Evolutionary conservation across 2,113 vertebrate genomes (phyloP), one percentile per base, ranked within the genome.

Genomic region (Grantiella picta): DNA sequence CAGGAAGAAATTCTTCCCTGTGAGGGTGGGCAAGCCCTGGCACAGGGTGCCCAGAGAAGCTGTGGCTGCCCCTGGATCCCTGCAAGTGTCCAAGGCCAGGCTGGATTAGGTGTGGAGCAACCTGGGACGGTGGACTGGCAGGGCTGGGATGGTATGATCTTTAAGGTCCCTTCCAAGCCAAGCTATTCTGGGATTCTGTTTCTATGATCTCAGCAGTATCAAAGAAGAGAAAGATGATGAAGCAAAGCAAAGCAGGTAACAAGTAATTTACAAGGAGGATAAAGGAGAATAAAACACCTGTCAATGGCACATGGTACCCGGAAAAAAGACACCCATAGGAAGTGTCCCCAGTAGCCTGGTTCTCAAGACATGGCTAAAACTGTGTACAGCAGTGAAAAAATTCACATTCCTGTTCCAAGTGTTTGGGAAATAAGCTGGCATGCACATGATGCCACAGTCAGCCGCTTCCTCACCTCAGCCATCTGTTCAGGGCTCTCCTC

Each of bases 51-150:
- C 45, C 40, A 40, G 24, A 29, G 35, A 1, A 63, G 27, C 76
- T 44, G 52, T 5, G 52, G 22, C 52, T 81, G 59, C 22, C 44
- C 19, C 28, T 80, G 40, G 27, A 12, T 31, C n/a, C 65, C 65
- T 63, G 49, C 19, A 2, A 60, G n/a, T 68, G 78, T 2, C 15
- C 40, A 3, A 25, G n/a, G n/a, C 24, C 61, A 53, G 45, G 16
- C 0, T 53, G 60, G 28, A 47, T 3, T 2, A 3, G 36, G 27
- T 11, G 33, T 10, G 15, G 10, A 59, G 36, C 36, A 31, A 0
- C 36, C 27, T 81, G 53, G 40, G 9, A 2, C 2, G 22, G 20
- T n/a, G 60, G 13, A 1, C 4, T 24, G 36, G 12, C 14, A n/a
- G 28, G 24, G 24, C 0, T 53, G 20, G 19, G 2, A 52, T 27